phyloP scores from a whole-genome alignment of 2,888 invertebrate genomes.

The Pandemis corylana region DNA sequence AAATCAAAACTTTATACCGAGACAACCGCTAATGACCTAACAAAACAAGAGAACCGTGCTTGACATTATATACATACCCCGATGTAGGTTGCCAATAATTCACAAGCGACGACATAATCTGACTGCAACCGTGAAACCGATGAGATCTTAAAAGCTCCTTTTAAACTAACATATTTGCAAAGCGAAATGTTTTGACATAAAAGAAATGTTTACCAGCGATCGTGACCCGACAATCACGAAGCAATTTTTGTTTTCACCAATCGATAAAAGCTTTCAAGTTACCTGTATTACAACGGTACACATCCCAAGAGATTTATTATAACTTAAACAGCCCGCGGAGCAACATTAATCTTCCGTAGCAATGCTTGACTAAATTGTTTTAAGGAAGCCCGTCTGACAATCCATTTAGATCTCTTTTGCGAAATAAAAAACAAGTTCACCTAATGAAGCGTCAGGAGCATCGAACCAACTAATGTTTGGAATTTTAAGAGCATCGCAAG shows the following conservation, averaged over 20 bases:
- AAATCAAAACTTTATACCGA: slow-evolving; percentile 8
- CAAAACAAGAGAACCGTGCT: slow-evolving; percentile 19
- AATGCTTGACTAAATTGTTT: slow-evolving; percentile 69
- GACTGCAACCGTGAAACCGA: slow-evolving; percentile 34
- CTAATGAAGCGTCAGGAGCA: slow-evolving; percentile 69
- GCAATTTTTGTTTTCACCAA: slow-evolving; percentile 60
- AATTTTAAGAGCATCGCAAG: slow-evolving; percentile 42
- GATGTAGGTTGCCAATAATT: slow-evolving; percentile 41
- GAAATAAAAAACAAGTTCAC: slow-evolving; percentile 64
- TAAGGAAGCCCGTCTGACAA: slow-evolving; percentile 63
- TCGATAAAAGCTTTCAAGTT: slow-evolving; percentile 62
- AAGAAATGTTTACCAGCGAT: slow-evolving; percentile 54
- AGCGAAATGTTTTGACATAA: slow-evolving; percentile 42
- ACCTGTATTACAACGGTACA: slow-evolving; percentile 49
- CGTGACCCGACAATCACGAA: slow-evolving; percentile 67
- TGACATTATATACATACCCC: slow-evolving; percentile 11
- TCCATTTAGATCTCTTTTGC: slow-evolving; percentile 67
- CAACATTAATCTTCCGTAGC: slow-evolving; percentile 66
- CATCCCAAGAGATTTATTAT: slow-evolving; percentile 64
- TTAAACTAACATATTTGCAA: slow-evolving; percentile 38
- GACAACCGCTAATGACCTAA: slow-evolving; percentile 19
- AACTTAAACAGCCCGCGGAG: slow-evolving; percentile 61
- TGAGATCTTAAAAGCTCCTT: slow-evolving; percentile 36
- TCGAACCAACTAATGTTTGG: slow-evolving; percentile 59
- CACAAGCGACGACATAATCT: slow-evolving; percentile 30